phyloP scores from a whole-genome alignment of 2,888 invertebrate genomes.

The Tetanocera ferruginea region DNA sequence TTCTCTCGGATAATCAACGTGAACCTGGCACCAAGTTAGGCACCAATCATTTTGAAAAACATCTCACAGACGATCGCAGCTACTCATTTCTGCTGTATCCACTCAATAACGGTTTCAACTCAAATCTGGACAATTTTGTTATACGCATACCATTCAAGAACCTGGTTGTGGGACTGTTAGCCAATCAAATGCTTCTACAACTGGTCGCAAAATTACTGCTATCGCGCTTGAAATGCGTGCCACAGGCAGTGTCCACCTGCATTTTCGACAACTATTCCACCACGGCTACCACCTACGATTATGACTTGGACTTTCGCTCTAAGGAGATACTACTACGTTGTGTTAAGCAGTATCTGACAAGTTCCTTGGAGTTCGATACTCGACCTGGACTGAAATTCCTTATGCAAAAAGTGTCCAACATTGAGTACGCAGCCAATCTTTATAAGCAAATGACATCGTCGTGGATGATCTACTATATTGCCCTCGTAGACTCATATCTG shows the following conservation, averaged over 20 bases:
- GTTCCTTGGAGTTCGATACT: conserved; percentile 88
- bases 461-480: conserved; percentile 90
- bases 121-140: conserved; percentile 83
- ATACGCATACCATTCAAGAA: conserved; percentile 89
- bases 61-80: conserved; percentile 84
- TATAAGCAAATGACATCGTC: conserved; percentile 93
- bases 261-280: conserved; percentile 69
- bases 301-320: conserved; percentile 69
- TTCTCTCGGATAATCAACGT: conserved; percentile 74
- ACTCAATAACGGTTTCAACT: conserved; percentile 77
- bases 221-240: conserved; percentile 79
- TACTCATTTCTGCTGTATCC: conserved; percentile 91
- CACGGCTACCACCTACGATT: conserved; percentile 69
- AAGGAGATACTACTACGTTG: conserved; percentile 81
- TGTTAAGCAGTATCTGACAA: conserved; percentile 84
- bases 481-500: conserved; percentile 87
- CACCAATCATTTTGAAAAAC: conserved; percentile 62
- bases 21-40: conserved; percentile 56
- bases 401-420: conserved; percentile 91
- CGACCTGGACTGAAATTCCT: conserved; percentile 94
- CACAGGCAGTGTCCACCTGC: conserved; percentile 71
- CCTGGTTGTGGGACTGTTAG: conserved; percentile 88
- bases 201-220: conserved; percentile 89
- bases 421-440: conserved; percentile 89
- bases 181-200: conserved; percentile 93